These are phyloP conservation scores for Drosophila tani DNA, from an alignment of 1,140 invertebrate genomes.

Conservation along the genomic window DNA sequence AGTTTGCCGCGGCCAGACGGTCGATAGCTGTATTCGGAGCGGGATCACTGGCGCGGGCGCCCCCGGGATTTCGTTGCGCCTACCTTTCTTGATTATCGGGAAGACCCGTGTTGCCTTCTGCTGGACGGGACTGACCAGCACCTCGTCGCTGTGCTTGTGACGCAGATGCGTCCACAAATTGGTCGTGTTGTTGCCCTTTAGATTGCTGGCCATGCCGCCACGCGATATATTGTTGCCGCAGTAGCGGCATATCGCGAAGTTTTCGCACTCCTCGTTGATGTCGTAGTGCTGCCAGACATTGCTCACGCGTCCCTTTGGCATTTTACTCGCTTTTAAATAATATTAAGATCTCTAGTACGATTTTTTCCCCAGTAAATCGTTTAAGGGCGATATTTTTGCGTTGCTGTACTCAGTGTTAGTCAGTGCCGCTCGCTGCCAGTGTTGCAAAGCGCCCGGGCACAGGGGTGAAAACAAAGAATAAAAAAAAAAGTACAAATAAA, in stretches of 20 bases:
- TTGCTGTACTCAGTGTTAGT: conserved; percentile 45
- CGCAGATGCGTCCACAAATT: conserved; percentile 73
- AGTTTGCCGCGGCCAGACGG: conserved; percentile 65
- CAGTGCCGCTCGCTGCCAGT: conserved; percentile 15
- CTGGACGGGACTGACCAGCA: conserved; percentile 63
- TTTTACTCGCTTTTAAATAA: conserved; percentile 8
- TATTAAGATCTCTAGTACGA: background rate
- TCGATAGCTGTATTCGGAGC: conserved; percentile 50
- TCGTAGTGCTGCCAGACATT: conserved; percentile 76
- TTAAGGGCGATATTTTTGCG: conserved; percentile 65
- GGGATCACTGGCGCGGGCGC: conserved; percentile 6
- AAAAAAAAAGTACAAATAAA: conserved; percentile 22
- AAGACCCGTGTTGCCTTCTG: conserved; percentile 17
- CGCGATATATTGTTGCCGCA: conserved; percentile 78
- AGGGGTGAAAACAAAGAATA: conserved; percentile 40
- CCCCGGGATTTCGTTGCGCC: background rate
- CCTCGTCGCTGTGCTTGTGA: conserved; percentile 71
- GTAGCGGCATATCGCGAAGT: conserved; percentile 73
- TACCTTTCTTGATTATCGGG: conserved; percentile 74
- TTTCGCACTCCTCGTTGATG: conserved; percentile 72
- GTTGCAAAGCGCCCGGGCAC: conserved; percentile 32
- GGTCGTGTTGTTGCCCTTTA: conserved; percentile 73
- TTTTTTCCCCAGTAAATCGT: conserved; percentile 56
- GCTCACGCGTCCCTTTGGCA: conserved; percentile 74
- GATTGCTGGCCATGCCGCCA: conserved; percentile 74